Evolutionary conservation across 2,888 invertebrate genomes (phyloP).

Genomic region (Epicampocera succincta): DNA sequence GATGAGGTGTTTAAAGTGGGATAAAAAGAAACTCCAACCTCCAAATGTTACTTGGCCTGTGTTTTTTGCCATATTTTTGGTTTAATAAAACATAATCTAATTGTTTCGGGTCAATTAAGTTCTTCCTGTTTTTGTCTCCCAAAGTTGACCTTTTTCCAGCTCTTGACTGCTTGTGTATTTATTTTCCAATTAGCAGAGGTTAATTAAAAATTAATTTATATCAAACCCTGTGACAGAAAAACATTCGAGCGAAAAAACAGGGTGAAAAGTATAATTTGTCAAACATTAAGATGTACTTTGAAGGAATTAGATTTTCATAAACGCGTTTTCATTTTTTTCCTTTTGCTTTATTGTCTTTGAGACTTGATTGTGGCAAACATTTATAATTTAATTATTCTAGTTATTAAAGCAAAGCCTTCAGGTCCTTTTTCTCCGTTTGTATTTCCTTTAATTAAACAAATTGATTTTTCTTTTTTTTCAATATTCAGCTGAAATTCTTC

Average conservation of each 20-base stretch:
- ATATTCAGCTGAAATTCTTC: neutral
- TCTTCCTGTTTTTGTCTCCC: conserved; percentile 6
- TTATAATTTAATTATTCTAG: too few species aligned
- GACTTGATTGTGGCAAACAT: too few species aligned
- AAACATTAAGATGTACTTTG: too few species aligned
- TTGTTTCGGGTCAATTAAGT: conserved; percentile 37
- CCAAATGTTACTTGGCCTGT: neutral
- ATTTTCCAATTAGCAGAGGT: conserved; percentile 56
- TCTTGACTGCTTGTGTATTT: conserved; percentile 11
- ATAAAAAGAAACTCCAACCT: neutral
- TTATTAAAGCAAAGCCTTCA: too few species aligned
- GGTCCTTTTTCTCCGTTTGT: too few species aligned
- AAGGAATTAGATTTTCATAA: too few species aligned
- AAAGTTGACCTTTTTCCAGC: conserved; percentile 21
- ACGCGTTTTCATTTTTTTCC: too few species aligned
- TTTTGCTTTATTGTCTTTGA: too few species aligned
- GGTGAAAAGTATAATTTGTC: too few species aligned
- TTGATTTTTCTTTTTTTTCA: too few species aligned
- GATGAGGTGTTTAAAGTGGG: conserved; percentile 14
- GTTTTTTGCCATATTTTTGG: neutral
- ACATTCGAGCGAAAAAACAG: too few species aligned
- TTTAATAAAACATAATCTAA: conserved; percentile 55
- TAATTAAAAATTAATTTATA: conserved; percentile 62
- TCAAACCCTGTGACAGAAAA: neutral
- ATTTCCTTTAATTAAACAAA: too few species aligned